A percentile compares a stretch with the other conserved stretches of the same genome.
Evolutionary conservation across 2,888 invertebrate genomes (phyloP).

Genomic region (Drosophila kuntzei): DNA sequence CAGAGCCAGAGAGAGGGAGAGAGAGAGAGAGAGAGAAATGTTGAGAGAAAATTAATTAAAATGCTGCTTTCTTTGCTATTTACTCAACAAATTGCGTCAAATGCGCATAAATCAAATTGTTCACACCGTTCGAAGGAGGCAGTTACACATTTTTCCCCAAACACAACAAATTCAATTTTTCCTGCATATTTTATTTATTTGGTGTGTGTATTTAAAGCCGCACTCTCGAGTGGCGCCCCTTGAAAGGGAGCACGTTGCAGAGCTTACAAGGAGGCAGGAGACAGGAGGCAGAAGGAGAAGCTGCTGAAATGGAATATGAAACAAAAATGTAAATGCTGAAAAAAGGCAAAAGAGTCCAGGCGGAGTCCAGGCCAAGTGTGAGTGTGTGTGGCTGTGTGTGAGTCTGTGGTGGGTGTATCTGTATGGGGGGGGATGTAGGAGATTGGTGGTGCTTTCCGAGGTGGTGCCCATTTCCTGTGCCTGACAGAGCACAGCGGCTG

Average conservation of each 20-base stretch:
- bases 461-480: conserved; percentile 44
- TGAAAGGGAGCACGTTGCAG: conserved; percentile 24
- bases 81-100: conserved; percentile 78
- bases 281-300: not conserved
- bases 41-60: conserved; percentile 74
- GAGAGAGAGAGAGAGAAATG: conserved; percentile 1
- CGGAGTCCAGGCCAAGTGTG: conserved; percentile 21
- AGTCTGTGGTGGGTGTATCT: not conserved
- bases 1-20: conserved; percentile 3
- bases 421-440: too few relatives aligned
- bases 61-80: conserved; percentile 70
- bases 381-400: conserved; percentile 2
- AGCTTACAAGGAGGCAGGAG: not conserved
- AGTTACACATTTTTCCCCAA: conserved; percentile 17
- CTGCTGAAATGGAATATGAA: conserved; percentile 22
- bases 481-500: conserved; percentile 54
- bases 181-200: conserved; percentile 72
- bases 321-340: conserved; percentile 35
- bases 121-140: conserved; percentile 66
- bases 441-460: not conserved
- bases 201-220: conserved; percentile 56
- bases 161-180: conserved; percentile 67
- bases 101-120: conserved; percentile 79
- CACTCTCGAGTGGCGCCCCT: conserved; percentile 37
- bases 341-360: conserved; percentile 28